phyloP scores from a whole-genome alignment of 2,888 invertebrate genomes.

The Anticlea derivata region DNA sequence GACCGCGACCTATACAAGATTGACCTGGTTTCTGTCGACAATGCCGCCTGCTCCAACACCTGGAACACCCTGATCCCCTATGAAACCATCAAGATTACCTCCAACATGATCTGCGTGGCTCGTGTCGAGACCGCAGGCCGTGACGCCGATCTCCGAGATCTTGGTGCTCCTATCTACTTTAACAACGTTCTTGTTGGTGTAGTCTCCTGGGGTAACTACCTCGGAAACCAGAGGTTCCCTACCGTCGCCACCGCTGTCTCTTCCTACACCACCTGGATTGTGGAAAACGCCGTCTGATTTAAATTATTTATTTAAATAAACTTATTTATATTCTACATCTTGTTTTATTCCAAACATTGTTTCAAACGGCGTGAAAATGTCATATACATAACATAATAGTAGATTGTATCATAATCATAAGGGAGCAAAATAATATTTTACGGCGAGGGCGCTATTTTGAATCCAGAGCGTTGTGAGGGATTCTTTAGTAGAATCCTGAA shows the following conservation, averaged over 20 bases:
- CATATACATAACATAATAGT: too few relatives aligned
- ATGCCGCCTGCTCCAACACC: background rate
- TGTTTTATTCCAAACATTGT: too few relatives aligned
- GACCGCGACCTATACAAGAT: constrained; percentile 17
- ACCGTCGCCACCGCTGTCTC: constrained; percentile 3
- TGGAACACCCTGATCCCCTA: constrained; percentile 10
- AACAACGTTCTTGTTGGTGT: constrained; percentile 1
- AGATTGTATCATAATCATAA: too few relatives aligned
- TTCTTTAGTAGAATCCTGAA: too few relatives aligned
- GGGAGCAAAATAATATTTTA: too few relatives aligned
- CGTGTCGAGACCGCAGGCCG: constrained; percentile 17
- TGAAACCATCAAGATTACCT: background rate
- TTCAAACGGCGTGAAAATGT: too few relatives aligned
- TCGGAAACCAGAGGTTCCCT: constrained; percentile 20
- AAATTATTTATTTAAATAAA: background rate
- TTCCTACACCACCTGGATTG: constrained; percentile 22
- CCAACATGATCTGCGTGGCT: constrained; percentile 10
- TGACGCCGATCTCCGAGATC: constrained; percentile 18
- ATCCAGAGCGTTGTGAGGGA: too few relatives aligned
- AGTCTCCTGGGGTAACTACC: background rate
- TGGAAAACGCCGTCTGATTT: constrained; percentile 11
- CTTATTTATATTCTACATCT: background rate
- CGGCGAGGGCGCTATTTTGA: too few relatives aligned
- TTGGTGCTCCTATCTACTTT: constrained; percentile 17
- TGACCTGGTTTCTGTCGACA: background rate